Percentiles rank a stretch among this genome's conserved stretches.
Evolutionary conservation across 2,797 vertebrate genomes (phyloP).

Genomic region (Catostomus latipinnis): DNA sequence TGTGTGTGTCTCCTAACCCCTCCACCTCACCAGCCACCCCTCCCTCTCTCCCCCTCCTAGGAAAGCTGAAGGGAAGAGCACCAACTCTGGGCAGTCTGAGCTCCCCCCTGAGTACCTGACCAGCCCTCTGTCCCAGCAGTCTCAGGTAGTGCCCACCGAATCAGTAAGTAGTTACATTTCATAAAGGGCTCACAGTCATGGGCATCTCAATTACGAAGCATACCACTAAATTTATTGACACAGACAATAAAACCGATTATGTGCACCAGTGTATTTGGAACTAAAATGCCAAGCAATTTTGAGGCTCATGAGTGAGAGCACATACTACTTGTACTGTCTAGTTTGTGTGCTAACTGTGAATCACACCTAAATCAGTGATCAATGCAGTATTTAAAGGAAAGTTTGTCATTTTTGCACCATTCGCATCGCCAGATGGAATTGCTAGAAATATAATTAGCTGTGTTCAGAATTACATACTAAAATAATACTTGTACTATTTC

Average conservation of each 20-base stretch:
- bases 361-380: constrained; percentile 7
- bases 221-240: not conserved
- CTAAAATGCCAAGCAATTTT: constrained; percentile 38
- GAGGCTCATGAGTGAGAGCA: constrained; percentile 47
- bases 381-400: not conserved
- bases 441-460: too few species aligned
- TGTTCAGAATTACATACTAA: too few species aligned
- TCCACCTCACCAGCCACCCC: constrained; percentile 78
- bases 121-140: constrained; percentile 96
- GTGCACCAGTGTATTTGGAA: not conserved
- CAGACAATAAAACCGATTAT: not conserved
- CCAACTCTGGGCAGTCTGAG: constrained; percentile 76
- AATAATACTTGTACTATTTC: too few species aligned
- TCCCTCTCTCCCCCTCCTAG: constrained; percentile 83
- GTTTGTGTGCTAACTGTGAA: constrained; percentile 31
- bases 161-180: constrained; percentile 54
- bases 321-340: constrained; percentile 8
- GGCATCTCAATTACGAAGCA: constrained; percentile 47
- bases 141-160: constrained; percentile 83
- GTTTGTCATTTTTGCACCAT: constrained; percentile 15
- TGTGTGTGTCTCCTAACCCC: constrained; percentile 74
- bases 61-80: constrained; percentile 90
- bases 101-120: constrained; percentile 97
- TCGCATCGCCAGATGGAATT: not conserved
- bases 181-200: constrained; percentile 39